Evolutionary conservation across 1,140 invertebrate species (phyloP), one percentile per base, ranked within the genome.

Genomic region (Acromyrmex charruanus): DNA sequence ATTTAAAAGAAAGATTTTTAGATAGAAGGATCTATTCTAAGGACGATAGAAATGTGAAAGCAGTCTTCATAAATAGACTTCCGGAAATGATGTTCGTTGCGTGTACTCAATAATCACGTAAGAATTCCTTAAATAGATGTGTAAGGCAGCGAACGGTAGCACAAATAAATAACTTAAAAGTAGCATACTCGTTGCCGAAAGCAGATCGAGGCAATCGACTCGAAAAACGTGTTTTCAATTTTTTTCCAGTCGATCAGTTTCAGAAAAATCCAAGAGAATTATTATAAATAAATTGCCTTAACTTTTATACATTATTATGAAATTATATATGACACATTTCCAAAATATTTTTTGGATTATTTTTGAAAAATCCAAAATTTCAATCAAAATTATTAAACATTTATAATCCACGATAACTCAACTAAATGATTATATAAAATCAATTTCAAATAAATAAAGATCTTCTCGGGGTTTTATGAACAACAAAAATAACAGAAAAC

Each of bases 111-210:
- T 61, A 51, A 58, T 21, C 84, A 39, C 77, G 72, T 63, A 61
- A 68, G 44, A 77, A 39, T 44, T 51, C 51, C 39, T 53, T 59
- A 55, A 59, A 63, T 72, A 55, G 35, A 77, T 59, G 25, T 58
- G 44, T 53, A 86, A 71, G 77, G 75, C 63, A 77, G 51, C 81
- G 65, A 44, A 72, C 35, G 53, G 35, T 51, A 71, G 69, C 31
- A 51, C 55, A 87, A n/a, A 89, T 90, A 89, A 90, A 87, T 89
- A 87, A 79, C 74, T 90, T 77, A 77, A 85, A 58, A 1, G 49
- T 53, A 85, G 5, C 39, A 25, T 53, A 39, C 31, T 66, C 74
- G 39, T 65, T 55, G 59, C 72, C 49, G 21, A 77, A 59, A 58
- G n/a, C 44, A 77, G 69, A 61, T 35, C 71, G 88, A 86, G 84